These are phyloP conservation scores for Venusia cambrica DNA, from an alignment of 2,888 invertebrate species.

Conservation along the genomic window DNA sequence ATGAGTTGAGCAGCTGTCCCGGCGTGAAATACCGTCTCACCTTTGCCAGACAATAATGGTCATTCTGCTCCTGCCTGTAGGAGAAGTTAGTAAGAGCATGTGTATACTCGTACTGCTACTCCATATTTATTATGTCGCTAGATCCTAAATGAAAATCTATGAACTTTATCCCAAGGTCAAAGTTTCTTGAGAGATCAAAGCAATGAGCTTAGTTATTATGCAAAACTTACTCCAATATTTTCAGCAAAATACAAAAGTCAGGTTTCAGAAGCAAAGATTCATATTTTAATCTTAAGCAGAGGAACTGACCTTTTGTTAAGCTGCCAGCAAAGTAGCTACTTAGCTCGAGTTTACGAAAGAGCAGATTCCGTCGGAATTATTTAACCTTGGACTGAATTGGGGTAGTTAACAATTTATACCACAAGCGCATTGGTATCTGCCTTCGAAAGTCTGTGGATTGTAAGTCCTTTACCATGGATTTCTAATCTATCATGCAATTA, in stretches of 20 bases:
- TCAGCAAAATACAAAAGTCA: conserved; percentile 8
- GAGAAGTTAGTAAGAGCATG: too few species aligned
- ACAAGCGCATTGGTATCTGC: too few species aligned
- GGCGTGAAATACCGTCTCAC: too few species aligned
- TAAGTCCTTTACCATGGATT: too few species aligned
- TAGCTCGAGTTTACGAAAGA: conserved; percentile 10
- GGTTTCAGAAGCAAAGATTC: conserved; percentile 9
- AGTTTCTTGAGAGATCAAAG: conserved; percentile 2
- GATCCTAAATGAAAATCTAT: conserved; percentile 2
- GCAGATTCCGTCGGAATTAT: conserved; percentile 9
- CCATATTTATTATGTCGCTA: too few species aligned
- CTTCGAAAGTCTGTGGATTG: too few species aligned
- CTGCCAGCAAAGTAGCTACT: conserved; percentile 12
- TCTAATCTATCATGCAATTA: too few species aligned
- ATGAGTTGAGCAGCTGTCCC: too few species aligned
- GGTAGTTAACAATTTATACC: neutral
- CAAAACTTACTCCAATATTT: conserved; percentile 12
- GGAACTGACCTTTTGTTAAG: conserved; percentile 17
- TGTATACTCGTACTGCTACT: too few species aligned
- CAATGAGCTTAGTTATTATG: conserved; percentile 10
- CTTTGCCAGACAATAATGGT: too few species aligned
- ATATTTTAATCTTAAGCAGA: conserved; percentile 17
- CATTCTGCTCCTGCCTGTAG: too few species aligned
- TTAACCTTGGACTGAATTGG: conserved; percentile 2
- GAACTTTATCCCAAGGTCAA: neutral